A percentile compares a stretch with the other conserved stretches of the same genome.
Evolutionary conservation across 2,888 invertebrate genomes (phyloP).

Genomic region (Frankliniella intonsa): DNA sequence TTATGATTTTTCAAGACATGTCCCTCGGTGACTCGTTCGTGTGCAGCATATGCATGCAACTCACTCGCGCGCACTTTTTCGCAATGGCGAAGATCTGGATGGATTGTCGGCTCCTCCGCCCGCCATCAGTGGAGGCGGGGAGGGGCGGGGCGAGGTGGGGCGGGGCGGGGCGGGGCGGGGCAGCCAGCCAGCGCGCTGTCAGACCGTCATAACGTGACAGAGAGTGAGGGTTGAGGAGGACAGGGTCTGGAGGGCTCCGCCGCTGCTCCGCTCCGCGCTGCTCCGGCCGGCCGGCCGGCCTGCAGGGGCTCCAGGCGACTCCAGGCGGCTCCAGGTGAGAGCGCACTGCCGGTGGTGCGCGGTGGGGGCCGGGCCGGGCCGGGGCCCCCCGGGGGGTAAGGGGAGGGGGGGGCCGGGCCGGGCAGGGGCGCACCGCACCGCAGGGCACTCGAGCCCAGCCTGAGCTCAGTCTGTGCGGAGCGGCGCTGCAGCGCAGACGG

Average conservation of each 20-base stretch:
- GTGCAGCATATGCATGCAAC: too few species aligned
- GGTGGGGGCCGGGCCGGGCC: background rate
- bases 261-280: too few species aligned
- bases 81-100: too few species aligned
- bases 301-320: background rate
- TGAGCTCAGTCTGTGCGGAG: background rate
- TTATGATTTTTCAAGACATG: too few species aligned
- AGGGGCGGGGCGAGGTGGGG: too few species aligned
- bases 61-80: too few species aligned
- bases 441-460: background rate
- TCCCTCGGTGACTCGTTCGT: too few species aligned
- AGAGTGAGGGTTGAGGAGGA: slow-evolving; percentile 1
- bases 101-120: too few species aligned
- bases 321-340: background rate
- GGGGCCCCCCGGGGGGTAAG: background rate
- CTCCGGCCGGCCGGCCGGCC: background rate
- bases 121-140: too few species aligned
- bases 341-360: background rate
- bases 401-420: background rate
- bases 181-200: too few species aligned
- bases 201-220: slow-evolving; percentile 8
- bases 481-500: background rate
- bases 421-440: background rate
- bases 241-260: background rate
- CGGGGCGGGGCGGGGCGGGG: too few species aligned